These are phyloP conservation scores for Struthio camelus DNA, from an alignment of 2,113 vertebrate genomes.

Conservation along the genomic window DNA sequence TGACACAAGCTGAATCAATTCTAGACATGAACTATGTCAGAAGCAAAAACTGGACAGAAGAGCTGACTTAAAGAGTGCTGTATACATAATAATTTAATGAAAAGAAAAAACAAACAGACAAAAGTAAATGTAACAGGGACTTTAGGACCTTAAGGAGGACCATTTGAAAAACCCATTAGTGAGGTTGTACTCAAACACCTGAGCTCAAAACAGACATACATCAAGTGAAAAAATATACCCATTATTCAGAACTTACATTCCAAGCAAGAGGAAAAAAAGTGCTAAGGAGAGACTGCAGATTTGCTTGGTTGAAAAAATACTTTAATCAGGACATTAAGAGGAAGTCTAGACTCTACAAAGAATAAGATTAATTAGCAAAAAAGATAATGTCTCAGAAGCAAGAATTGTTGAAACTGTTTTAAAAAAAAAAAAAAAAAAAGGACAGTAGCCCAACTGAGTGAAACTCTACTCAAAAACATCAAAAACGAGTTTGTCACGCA, in stretches of 20 bases:
- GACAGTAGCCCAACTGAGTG: neutral
- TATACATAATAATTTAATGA: neutral
- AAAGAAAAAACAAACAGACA: neutral
- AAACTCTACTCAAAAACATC: neutral
- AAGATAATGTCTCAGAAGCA: neutral
- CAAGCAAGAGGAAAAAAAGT: neutral
- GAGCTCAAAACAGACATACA: neutral
- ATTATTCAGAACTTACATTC: neutral
- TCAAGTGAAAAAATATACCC: neutral
- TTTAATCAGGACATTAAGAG: neutral
- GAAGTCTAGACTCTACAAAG: conserved; percentile 15
- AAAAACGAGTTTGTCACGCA: neutral
- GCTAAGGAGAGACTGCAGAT: neutral
- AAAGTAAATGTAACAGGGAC: neutral
- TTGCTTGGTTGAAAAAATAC: neutral
- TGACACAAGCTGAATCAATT: neutral
- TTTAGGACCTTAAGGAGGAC: neutral
- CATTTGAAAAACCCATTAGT: neutral
- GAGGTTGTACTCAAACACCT: neutral
- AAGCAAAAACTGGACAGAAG: neutral
- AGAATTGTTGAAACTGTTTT: neutral
- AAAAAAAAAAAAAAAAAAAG: neutral
- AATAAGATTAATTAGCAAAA: conserved; percentile 23
- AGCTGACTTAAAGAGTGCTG: neutral
- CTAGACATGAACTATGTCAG: neutral